These are phyloP conservation scores for Philopedon plagiatum DNA, from an alignment of 2,888 invertebrate genomes.

Conservation along the genomic window DNA sequence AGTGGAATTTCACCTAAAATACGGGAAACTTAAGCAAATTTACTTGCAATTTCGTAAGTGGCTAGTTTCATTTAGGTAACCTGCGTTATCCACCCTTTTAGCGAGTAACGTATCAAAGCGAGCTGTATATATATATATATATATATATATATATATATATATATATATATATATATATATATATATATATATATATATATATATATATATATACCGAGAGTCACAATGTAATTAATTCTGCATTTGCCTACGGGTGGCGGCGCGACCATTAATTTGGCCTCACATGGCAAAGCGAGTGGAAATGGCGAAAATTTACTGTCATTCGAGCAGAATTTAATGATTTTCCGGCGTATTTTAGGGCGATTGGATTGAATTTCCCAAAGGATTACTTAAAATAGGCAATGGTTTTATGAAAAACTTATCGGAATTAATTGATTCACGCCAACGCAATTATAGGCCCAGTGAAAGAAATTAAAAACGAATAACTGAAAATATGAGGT, in stretches of 20 bases:
- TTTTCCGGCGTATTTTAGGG: slow-evolving; percentile 13
- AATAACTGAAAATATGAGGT: too few relatives aligned
- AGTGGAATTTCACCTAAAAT: too few relatives aligned
- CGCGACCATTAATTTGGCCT: slow-evolving; percentile 19
- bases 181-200: too few relatives aligned
- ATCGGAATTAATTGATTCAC: neutral
- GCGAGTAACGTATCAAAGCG: neutral
- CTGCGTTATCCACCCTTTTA: neutral
- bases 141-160: too few relatives aligned
- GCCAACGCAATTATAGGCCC: too few relatives aligned
- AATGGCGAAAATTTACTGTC: slow-evolving; percentile 15
- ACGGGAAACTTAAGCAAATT: too few relatives aligned
- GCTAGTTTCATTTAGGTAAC: neutral
- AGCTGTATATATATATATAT: neutral
- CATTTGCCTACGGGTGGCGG: slow-evolving; percentile 10
- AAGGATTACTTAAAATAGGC: slow-evolving; percentile 10
- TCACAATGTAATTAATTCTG: slow-evolving; percentile 21
- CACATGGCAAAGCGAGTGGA: slow-evolving; percentile 14
- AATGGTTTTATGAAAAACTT: neutral
- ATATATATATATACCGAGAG: neutral
- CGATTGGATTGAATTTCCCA: slow-evolving; percentile 16
- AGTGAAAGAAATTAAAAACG: too few relatives aligned
- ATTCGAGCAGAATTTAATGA: slow-evolving; percentile 17
- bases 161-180: too few relatives aligned
- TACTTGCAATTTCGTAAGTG: neutral